These are phyloP conservation scores for Metellina segmentata DNA, from an alignment of 2,888 invertebrate species.

Conservation along the genomic window DNA sequence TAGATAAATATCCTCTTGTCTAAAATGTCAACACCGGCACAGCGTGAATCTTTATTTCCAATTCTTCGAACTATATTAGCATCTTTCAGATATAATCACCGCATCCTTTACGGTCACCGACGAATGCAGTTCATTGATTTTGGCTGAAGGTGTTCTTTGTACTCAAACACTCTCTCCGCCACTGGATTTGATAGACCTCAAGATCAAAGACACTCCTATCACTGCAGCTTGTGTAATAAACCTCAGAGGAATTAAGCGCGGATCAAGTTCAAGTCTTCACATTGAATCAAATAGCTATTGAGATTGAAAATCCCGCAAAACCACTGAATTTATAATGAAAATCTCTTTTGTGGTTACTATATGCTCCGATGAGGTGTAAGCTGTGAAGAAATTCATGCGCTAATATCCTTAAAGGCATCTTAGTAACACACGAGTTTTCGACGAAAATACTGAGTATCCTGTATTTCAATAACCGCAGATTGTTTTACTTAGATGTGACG, in stretches of 20 bases:
- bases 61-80: not conserved
- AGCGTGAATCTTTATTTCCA: constrained; percentile 13
- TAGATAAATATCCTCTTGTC: not conserved
- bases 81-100: constrained; percentile 16
- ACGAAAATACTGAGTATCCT: too few species aligned
- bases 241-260: not conserved
- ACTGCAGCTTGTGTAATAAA: not conserved
- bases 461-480: too few species aligned
- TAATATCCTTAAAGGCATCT: too few species aligned
- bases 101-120: not conserved
- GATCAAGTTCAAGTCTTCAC: not conserved
- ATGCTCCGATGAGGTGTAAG: not conserved
- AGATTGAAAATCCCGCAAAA: not conserved
- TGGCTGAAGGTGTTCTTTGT: not conserved
- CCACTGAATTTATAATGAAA: not conserved
- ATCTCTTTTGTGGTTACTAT: not conserved
- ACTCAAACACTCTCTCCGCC: not conserved
- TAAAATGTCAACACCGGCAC: not conserved
- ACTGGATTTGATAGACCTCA: not conserved
- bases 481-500: too few species aligned
- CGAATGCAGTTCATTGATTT: not conserved
- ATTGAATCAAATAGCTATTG: not conserved
- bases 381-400: too few species aligned
- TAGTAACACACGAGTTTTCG: too few species aligned
- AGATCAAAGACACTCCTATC: not conserved